Conservation (phyloP, 1,140 invertebrate genomes). For the Probaryconus sp. region DNA sequence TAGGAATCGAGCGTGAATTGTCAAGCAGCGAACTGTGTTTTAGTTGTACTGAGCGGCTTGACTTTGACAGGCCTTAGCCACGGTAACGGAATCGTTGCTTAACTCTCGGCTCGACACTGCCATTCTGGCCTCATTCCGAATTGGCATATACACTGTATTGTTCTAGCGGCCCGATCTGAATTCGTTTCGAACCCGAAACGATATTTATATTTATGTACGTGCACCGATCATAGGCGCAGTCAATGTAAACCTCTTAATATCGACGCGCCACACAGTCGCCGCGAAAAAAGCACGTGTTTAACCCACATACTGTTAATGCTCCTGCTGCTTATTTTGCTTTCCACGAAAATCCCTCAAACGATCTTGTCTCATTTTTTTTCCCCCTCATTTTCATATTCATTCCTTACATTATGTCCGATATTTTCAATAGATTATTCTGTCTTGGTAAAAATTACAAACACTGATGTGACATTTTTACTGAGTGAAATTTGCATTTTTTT, state of each 20-base stretch:
- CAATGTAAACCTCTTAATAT: constrained; percentile 9
- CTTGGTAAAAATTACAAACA: too few relatives aligned
- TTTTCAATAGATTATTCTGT: too few relatives aligned
- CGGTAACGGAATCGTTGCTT: constrained; percentile 63
- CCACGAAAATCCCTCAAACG: too few relatives aligned
- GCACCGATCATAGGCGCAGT: constrained; percentile 38
- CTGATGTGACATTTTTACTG: too few relatives aligned
- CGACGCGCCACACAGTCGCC: constrained; percentile 20
- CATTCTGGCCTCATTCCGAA: constrained; percentile 76
- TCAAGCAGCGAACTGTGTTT: constrained; percentile 56
- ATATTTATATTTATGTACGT: constrained; percentile 64
- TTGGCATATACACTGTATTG: constrained; percentile 74
- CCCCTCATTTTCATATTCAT: too few relatives aligned
- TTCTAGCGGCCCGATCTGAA: constrained; percentile 69
- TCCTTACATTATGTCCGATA: too few relatives aligned
- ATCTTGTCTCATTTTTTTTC: too few relatives aligned
- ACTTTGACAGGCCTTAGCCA: constrained; percentile 75
- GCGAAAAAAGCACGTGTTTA: constrained; percentile 50
- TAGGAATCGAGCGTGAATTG: constrained; percentile 30
- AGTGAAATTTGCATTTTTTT: too few relatives aligned
- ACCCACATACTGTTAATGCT: too few relatives aligned
- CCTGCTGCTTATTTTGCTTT: too few relatives aligned
- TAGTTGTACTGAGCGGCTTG: constrained; percentile 61
- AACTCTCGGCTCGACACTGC: constrained; percentile 67
- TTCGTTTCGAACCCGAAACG: constrained; percentile 69